Base-by-base conservation (phyloP, 2,888 invertebrate species). In the Lasiommata megera region DNA sequence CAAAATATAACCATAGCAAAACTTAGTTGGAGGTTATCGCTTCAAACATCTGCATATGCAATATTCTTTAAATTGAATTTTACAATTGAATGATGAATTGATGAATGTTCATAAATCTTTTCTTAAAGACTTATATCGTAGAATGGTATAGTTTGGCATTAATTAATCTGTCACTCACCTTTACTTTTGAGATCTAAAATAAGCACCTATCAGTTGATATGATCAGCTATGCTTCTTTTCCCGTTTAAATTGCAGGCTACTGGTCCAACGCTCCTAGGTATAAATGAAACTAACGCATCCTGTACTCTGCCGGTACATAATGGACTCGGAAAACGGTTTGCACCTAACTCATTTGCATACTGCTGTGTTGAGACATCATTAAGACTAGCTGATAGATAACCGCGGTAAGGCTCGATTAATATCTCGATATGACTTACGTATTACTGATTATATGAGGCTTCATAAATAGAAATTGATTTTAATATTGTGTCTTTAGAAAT, bases 271-370 rank as follows among this genome's bases (percentile, higher is more conserved):
- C 29, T 46, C 31, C 31, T 3, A 43, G 46, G 28, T 67, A 78
- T 78, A 75, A 78, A 76, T 77, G 72, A 69, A 72, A 58, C 69
- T 74, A 73, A 71, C 66, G 63, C 66, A 77, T 76, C 71, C 72
- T 71, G 70, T 64, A 59, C 58, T 50, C 55, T 59, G 66, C 68
- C 61, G 64, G 62, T 61, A 60, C 51, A 61, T 65, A 63, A 68
- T 58, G 63, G 61, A 66, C 66, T 59, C 57, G 67, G 68, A 65
- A 65, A 67, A 64, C 64, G 67, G 62, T 66, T 64, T 60, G 63
- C 60, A 57, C 60, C 64, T 60, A 61, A 66, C 69, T 65, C 62
- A 74, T 76, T 75, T 72, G 68, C 74, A 76, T 73, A 70, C 69
- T 62, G 54, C 58, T 40, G 58, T 68, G 67, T 61, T 65, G 68